Conservation (phyloP, 1,140 invertebrate genomes). For the Tribolium castaneum region DNA sequence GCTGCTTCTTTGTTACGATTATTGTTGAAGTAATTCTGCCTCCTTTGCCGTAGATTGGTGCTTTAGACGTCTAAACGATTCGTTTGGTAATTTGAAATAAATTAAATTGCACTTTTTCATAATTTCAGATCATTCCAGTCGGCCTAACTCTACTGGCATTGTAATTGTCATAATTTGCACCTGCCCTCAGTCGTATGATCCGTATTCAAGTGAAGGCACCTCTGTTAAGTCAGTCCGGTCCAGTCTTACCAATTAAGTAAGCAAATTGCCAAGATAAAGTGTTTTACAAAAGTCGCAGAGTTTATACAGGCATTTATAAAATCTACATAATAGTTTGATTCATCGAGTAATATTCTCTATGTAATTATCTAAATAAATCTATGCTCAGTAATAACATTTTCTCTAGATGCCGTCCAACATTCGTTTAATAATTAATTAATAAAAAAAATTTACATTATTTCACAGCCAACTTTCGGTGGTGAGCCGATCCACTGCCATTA, state of each 20-base stretch:
- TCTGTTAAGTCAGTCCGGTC: constrained; percentile 62
- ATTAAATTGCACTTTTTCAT: constrained; percentile 58
- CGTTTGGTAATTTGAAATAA: constrained; percentile 38
- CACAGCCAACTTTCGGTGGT: constrained; percentile 64
- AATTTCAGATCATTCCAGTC: constrained; percentile 39
- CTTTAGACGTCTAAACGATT: constrained; percentile 24
- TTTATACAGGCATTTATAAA: constrained; percentile 58
- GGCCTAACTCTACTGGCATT: constrained; percentile 34
- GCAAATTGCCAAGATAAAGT: constrained; percentile 61
- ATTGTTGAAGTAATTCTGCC: constrained; percentile 54
- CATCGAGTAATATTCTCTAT: constrained; percentile 55
- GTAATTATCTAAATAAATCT: constrained; percentile 54
- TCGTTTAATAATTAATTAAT: constrained; percentile 60
- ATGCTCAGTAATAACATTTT: constrained; percentile 57
- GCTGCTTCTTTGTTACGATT: constrained; percentile 51
- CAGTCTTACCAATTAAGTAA: constrained; percentile 64
- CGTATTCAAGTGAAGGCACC: constrained; percentile 61
- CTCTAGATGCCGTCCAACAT: constrained; percentile 61
- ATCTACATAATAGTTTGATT: constrained; percentile 61
- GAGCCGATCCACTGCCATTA: constrained; percentile 48
- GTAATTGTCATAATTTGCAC: constrained; percentile 53
- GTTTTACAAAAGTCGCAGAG: constrained; percentile 60
- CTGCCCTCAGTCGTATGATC: constrained; percentile 62
- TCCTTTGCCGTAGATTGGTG: constrained; percentile 31
- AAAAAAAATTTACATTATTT: constrained; percentile 61